A percentile compares a stretch with the other conserved stretches of the same genome.
These are phyloP conservation scores for Coptodon bakossiorum DNA, from an alignment of 2,113 vertebrate species.

Conservation along the genomic window DNA sequence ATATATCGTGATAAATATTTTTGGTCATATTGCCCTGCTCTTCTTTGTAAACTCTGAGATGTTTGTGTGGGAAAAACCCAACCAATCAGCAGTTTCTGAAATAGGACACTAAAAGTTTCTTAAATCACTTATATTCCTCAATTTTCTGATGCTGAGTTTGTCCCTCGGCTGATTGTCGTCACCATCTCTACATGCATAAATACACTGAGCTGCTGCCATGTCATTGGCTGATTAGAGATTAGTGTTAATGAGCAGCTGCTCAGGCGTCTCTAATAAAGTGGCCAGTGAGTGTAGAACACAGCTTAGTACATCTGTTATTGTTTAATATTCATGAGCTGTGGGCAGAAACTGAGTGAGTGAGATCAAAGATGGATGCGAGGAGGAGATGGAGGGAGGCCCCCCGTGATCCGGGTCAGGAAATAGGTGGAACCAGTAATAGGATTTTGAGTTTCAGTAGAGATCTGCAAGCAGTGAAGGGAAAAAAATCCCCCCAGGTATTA, in stretches of 20 bases:
- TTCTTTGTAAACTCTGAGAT: background rate
- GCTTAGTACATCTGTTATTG: background rate
- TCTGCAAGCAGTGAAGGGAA: background rate
- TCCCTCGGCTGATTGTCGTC: background rate
- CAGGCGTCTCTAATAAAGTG: background rate
- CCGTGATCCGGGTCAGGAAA: background rate
- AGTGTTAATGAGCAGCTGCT: background rate
- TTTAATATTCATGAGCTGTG: background rate
- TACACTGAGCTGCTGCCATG: background rate
- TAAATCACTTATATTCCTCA: background rate
- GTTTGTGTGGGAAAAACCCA: background rate
- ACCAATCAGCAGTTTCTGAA: background rate
- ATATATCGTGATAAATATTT: accelerated
- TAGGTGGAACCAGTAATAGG: accelerated
- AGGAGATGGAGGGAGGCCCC: background rate
- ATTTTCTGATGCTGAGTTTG: background rate
- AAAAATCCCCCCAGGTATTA: background rate
- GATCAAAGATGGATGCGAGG: background rate
- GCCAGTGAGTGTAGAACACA: background rate
- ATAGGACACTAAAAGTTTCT: background rate
- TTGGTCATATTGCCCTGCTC: accelerated
- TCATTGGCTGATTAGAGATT: background rate
- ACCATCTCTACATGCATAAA: background rate
- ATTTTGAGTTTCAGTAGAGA: accelerated
- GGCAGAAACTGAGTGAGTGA: background rate